Base-by-base conservation (phyloP, 2,888 invertebrate species). In the Sarcophaga caerulescens region DNA sequence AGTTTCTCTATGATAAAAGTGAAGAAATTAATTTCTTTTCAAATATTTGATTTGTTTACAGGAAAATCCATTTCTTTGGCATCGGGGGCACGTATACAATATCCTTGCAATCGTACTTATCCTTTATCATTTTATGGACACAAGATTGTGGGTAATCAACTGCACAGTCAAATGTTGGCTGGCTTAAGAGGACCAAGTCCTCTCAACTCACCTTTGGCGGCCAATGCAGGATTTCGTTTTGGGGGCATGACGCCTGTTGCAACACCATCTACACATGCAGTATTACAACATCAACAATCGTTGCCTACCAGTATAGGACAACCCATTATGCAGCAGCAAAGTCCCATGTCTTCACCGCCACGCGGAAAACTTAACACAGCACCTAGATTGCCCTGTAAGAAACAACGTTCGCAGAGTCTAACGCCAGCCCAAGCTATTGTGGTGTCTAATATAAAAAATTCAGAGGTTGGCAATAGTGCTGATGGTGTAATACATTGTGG, bases 61-160 rank as follows among this genome's bases (percentile, higher is more conserved):
- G 97, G 97, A 21, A 97, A 97, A 90, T 96, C 97, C 0, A 97
- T 99, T 90, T 98, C 98, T 2, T 95, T 95, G 8, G 96, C 96
- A 0, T 98, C 98, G 2, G 97, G 98, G 0, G 98, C 98, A 0
- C 94, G 97, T 76, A 98, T 99, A 84, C 96, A 96, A 89, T 96
- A 95, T 86, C 98, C 98, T 0, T 96, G 97, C 87, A 97, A 98
- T 90, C 95, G 98, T 84, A 95, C 96, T 90, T 95, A 96, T 89
- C 97, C 97, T 0, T 92, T 97, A 4, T 96, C 96, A 4, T 96
- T 96, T 90, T 96, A 96, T 90, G 95, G 95, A 89, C 92, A 94
- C 86, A 95, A 95, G 89, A 95, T 95, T 90, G 94, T 92, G 91
- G 94, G 90, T 93, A 94, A 92, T 88, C 92, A 93, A 88, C 85